phyloP scores from a whole-genome alignment of 2,888 invertebrate genomes.

The Drosophila ochracea region DNA sequence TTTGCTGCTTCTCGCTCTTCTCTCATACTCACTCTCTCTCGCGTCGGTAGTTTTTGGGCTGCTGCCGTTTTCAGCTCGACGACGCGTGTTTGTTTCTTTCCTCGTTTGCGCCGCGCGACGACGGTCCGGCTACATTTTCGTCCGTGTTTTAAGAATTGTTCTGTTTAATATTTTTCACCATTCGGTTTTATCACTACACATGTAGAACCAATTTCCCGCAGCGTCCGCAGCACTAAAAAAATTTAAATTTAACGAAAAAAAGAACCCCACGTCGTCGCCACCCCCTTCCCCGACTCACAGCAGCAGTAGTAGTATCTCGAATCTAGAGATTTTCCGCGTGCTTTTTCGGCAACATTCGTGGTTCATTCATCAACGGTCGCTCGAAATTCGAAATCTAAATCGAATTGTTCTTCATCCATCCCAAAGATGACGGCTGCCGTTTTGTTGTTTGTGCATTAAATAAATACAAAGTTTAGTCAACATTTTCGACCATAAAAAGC shows the following conservation, averaged over 20 bases:
- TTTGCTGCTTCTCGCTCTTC: conserved; percentile 23
- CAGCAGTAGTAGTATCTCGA: conserved; percentile 13
- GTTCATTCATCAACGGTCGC: conserved; percentile 41
- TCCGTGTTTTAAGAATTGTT: conserved; percentile 71
- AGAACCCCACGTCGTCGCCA: conserved; percentile 39
- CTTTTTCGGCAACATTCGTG: conserved; percentile 32
- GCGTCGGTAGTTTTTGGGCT: conserved; percentile 62
- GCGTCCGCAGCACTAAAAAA: conserved; percentile 30
- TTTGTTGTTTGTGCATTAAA: conserved; percentile 64
- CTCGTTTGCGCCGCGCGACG: conserved; percentile 76
- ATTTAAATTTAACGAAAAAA: not conserved
- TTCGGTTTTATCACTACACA: conserved; percentile 60
- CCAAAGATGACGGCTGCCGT: conserved; percentile 27
- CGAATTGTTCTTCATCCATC: conserved; percentile 28
- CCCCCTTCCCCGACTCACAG: conserved; percentile 6
- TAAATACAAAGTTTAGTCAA: conserved; percentile 64
- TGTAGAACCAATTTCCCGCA: conserved; percentile 47
- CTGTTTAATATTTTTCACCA: conserved; percentile 60
- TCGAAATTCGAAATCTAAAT: conserved; percentile 14
- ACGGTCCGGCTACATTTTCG: conserved; percentile 72
- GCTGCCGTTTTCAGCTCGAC: conserved; percentile 50
- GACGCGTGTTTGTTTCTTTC: conserved; percentile 75
- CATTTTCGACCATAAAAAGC: conserved; percentile 71
- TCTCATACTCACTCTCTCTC: conserved; percentile 23
- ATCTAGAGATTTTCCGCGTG: conserved; percentile 55